phyloP scores from a whole-genome alignment of 1,140 invertebrate species.

The Penaeus indicus region DNA sequence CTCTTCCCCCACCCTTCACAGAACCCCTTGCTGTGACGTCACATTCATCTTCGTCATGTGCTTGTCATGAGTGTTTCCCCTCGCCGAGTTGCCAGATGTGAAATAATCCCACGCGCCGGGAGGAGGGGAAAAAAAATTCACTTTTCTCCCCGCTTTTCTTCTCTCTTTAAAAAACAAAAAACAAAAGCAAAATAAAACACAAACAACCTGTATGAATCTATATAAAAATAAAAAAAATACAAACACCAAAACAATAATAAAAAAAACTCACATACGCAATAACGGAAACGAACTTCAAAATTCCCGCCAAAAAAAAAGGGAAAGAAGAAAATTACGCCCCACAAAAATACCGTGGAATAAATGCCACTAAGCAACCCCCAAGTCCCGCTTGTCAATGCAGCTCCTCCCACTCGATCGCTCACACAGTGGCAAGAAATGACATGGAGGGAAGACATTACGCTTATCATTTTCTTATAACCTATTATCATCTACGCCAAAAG shows the following conservation, averaged over 20 bases:
- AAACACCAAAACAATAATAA: too few relatives aligned
- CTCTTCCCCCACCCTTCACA: slow-evolving; percentile 56
- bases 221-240: too few relatives aligned
- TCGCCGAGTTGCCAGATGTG: slow-evolving; percentile 45
- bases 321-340: not conserved
- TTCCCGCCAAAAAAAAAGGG: not conserved
- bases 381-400: slow-evolving; percentile 36
- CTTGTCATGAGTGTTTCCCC: slow-evolving; percentile 62
- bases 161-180: too few relatives aligned
- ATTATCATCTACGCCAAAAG: not conserved
- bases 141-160: too few relatives aligned
- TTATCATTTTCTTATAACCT: slow-evolving; percentile 24
- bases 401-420: slow-evolving; percentile 52
- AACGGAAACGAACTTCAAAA: too few relatives aligned
- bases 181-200: too few relatives aligned
- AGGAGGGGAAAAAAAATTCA: too few relatives aligned
- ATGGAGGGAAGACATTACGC: slow-evolving; percentile 8
- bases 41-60: slow-evolving; percentile 63
- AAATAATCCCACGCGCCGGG: slow-evolving; percentile 10
- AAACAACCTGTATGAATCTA: too few relatives aligned
- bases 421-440: slow-evolving; percentile 43
- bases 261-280: too few relatives aligned
- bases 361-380: too few relatives aligned
- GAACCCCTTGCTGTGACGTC: slow-evolving; percentile 60
- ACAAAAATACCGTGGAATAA: not conserved